These are phyloP conservation scores for Oostethus manadensis DNA, from an alignment of 2,113 vertebrate genomes.

Conservation along the genomic window DNA sequence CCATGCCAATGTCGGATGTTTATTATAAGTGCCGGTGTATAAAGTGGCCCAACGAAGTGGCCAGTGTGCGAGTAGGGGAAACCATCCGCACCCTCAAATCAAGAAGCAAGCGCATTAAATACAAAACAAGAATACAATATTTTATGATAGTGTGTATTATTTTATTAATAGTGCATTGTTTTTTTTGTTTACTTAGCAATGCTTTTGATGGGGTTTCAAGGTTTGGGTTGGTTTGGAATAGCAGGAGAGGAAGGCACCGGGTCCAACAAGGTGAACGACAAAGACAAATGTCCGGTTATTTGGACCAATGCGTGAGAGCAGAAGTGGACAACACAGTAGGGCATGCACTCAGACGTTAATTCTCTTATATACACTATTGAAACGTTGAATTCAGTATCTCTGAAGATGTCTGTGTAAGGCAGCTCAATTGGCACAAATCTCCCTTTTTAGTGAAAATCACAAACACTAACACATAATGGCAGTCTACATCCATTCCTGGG, in stretches of 20 bases:
- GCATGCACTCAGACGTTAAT: neutral
- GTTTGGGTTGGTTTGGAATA: slow-evolving; percentile 26
- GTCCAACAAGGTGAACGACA: slow-evolving; percentile 11
- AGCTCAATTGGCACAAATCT: slow-evolving; percentile 6
- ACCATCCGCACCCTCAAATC: too few species aligned
- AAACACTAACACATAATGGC: neutral
- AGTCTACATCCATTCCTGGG: slow-evolving; percentile 2
- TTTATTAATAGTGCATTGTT: slow-evolving; percentile 46
- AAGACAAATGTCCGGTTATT: slow-evolving; percentile 6
- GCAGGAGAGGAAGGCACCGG: slow-evolving; percentile 39
- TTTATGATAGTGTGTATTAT: slow-evolving; percentile 22
- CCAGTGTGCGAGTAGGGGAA: too few species aligned
- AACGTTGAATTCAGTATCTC: neutral
- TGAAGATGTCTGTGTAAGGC: neutral
- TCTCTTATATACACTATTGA: neutral
- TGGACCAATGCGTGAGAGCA: slow-evolving; percentile 13
- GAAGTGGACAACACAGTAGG: slow-evolving; percentile 14
- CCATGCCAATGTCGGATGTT: too few species aligned
- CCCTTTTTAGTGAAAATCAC: neutral
- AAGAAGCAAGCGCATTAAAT: too few species aligned
- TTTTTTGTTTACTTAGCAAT: slow-evolving; percentile 24
- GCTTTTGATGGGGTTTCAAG: slow-evolving; percentile 14
- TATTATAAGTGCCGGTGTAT: too few species aligned
- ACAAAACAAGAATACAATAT: slow-evolving; percentile 9
- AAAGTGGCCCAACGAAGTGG: too few species aligned